These are phyloP conservation scores for Orchestes rusci DNA, from an alignment of 2,888 invertebrate species.

Conservation along the genomic window DNA sequence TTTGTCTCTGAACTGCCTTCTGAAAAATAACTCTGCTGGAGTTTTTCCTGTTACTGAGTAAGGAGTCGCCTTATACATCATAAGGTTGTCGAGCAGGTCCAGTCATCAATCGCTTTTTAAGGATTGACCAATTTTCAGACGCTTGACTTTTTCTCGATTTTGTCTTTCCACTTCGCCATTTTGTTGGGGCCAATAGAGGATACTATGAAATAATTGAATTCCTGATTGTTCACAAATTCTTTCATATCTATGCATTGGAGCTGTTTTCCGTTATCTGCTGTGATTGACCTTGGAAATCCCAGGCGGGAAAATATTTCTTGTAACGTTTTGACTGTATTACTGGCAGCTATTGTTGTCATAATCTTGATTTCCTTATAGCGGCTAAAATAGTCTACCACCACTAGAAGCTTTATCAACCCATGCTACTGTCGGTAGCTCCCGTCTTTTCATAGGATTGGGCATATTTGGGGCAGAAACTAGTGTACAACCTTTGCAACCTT, in stretches of 20 bases:
- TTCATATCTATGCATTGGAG: conserved; percentile 24
- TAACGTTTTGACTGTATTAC: conserved; percentile 18
- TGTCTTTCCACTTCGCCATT: conserved; percentile 32
- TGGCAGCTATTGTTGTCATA: conserved; percentile 18
- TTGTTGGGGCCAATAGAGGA: conserved; percentile 29
- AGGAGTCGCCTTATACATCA: conserved; percentile 29
- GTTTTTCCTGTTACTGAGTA: conserved; percentile 28
- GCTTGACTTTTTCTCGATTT: conserved; percentile 30
- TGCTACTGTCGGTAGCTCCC: conserved; percentile 12
- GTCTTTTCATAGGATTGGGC: conserved; percentile 20
- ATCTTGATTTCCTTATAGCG: conserved; percentile 30
- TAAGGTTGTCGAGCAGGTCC: conserved; percentile 24
- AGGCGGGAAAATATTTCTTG: conserved; percentile 27
- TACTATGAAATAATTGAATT: conserved; percentile 18
- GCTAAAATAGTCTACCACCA: conserved; percentile 30
- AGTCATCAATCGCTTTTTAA: conserved; percentile 27
- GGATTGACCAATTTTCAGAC: conserved; percentile 28
- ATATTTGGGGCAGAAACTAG: conserved; percentile 17
- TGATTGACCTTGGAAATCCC: conserved; percentile 25
- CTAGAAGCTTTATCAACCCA: conserved; percentile 25
- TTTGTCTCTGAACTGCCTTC: conserved; percentile 15
- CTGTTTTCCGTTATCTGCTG: conserved; percentile 26
- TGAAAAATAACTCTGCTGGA: conserved; percentile 16
- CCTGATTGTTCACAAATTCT: conserved; percentile 19
- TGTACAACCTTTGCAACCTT: conserved; percentile 22